Evolutionary conservation across 1,140 invertebrate genomes (phyloP).

Genomic region (Drosophila nasuta): DNA sequence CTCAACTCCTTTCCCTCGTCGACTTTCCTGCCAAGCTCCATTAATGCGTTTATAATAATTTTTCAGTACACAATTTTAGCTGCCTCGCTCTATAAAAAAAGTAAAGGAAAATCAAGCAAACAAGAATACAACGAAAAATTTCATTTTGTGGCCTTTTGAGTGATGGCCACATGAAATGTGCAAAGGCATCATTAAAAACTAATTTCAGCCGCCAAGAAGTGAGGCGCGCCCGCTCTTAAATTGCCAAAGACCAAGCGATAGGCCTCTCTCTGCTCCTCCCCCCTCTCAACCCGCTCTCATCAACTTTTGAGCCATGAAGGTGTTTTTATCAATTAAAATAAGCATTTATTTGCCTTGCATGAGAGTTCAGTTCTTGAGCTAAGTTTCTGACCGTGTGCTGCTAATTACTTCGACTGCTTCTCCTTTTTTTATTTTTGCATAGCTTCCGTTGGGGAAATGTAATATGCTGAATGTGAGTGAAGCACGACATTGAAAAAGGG

Average conservation of each 20-base stretch:
- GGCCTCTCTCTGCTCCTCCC: background rate
- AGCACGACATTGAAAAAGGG: background rate
- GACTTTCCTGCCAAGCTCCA: conserved; percentile 52
- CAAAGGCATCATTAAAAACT: conserved; percentile 79
- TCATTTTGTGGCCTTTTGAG: conserved; percentile 47
- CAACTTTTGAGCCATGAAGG: conserved; percentile 59
- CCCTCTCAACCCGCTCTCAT: conserved; percentile 4
- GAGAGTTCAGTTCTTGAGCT: conserved; percentile 16
- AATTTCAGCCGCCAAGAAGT: conserved; percentile 59
- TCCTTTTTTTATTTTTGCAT: conserved; percentile 13
- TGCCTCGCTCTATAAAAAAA: conserved; percentile 11
- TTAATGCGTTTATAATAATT: conserved; percentile 84
- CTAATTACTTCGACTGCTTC: conserved; percentile 29
- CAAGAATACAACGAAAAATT: conserved; percentile 4
- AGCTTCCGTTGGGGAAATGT: conserved; percentile 23
- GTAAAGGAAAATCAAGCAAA: background rate
- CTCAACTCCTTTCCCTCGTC: background rate
- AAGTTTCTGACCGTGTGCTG: conserved; percentile 17
- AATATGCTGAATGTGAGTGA: conserved; percentile 5
- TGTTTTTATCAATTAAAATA: conserved; percentile 82
- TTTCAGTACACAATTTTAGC: conserved; percentile 65
- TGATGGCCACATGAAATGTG: conserved; percentile 71
- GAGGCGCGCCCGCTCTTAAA: conserved; percentile 67
- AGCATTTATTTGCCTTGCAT: conserved; percentile 77
- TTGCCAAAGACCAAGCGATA: conserved; percentile 63